Percentiles rank a stretch among this genome's conserved stretches.
phyloP scores from a whole-genome alignment of 2,797 vertebrate species.

The Periophthalmus magnuspinnatus region DNA sequence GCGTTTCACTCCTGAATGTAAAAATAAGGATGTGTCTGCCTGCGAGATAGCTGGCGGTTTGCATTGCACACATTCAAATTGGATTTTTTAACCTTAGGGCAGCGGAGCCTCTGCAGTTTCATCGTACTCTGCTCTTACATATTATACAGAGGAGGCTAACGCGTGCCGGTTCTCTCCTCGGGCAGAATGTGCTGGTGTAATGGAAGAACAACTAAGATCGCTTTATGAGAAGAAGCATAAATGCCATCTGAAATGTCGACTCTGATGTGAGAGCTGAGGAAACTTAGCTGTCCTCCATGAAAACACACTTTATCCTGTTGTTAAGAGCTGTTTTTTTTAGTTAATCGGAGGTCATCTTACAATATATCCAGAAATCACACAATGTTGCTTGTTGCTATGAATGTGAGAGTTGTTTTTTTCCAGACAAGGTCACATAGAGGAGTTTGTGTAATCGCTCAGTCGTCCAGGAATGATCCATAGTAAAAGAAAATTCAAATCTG shows the following conservation, averaged over 20 bases:
- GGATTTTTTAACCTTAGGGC: constrained; percentile 9
- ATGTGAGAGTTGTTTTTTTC: no score
- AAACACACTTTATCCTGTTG: neutral
- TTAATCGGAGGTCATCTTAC: neutral
- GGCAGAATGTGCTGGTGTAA: neutral
- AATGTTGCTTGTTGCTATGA: neutral
- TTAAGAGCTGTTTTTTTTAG: neutral
- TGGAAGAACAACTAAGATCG: neutral
- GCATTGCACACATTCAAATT: constrained; percentile 10
- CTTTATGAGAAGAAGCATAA: constrained; percentile 8
- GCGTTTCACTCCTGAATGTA: constrained; percentile 31
- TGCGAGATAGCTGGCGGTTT: neutral
- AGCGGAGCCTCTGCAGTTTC: neutral
- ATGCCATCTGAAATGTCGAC: constrained; percentile 10
- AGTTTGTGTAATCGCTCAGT: no score
- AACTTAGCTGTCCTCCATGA: constrained; percentile 3
- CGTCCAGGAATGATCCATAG: no score
- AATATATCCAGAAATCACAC: neutral
- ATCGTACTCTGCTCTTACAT: constrained; percentile 4
- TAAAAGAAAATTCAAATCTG: no score
- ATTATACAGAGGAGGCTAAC: constrained; percentile 7
- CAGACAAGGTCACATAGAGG: no score
- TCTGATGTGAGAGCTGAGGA: neutral
- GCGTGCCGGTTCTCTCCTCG: neutral
- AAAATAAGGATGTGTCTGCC: constrained; percentile 22